Conservation (phyloP, 2,797 vertebrate genomes). For the Phataginus tetradactyla region DNA sequence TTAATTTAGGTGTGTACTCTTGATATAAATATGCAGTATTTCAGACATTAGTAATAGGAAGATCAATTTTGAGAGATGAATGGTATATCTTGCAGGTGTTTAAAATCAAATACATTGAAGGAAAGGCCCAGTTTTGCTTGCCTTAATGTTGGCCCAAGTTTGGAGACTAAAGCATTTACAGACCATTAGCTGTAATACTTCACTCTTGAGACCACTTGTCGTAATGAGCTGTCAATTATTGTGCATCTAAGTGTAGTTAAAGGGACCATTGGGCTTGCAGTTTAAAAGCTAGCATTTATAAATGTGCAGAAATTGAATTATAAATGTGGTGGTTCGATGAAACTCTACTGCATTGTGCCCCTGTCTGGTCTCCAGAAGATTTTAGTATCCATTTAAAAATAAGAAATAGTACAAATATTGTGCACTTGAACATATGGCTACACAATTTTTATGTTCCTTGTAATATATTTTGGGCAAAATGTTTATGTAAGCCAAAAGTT, state of each 20-base stretch:
- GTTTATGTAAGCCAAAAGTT: not conserved
- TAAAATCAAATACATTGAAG: conserved; percentile 45
- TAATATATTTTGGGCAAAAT: not conserved
- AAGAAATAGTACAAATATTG: not conserved
- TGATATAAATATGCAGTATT: conserved; percentile 10
- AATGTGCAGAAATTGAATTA: conserved; percentile 82
- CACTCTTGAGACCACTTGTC: conserved; percentile 74
- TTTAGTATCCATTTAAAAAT: conserved; percentile 53
- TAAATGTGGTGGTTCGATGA: conserved; percentile 71
- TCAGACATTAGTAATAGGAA: not conserved
- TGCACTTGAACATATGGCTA: not conserved
- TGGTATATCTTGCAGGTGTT: not conserved
- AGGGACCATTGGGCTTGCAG: conserved; percentile 73
- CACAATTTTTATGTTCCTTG: conserved; percentile 14
- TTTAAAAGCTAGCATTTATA: conserved; percentile 81
- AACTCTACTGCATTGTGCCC: not conserved
- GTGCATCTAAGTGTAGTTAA: conserved; percentile 79
- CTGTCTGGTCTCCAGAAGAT: not conserved
- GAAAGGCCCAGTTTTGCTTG: conserved; percentile 37
- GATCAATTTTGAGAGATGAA: conserved; percentile 11
- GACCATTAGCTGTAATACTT: conserved; percentile 71
- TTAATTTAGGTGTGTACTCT: not conserved
- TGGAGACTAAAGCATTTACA: conserved; percentile 61
- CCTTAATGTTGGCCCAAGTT: conserved; percentile 49
- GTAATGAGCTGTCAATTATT: conserved; percentile 74